These are phyloP conservation scores for Ennomos fuscantarius DNA, from an alignment of 2,888 invertebrate species.

Conservation along the genomic window DNA sequence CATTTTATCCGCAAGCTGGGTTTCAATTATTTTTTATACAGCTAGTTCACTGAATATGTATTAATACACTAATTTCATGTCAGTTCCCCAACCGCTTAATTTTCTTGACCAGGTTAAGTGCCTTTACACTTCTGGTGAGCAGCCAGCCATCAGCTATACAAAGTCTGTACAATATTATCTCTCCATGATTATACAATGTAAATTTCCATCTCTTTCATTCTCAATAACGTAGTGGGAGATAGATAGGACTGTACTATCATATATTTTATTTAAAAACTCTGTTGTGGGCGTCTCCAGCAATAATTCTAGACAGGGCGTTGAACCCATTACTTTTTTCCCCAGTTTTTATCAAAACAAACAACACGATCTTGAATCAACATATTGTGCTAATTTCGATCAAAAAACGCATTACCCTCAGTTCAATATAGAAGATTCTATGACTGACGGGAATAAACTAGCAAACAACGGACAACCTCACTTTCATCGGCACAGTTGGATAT, in stretches of 20 bases:
- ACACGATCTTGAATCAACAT: background rate
- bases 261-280: background rate
- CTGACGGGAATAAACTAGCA: no score
- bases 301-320: slow-evolving; percentile 7
- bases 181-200: no score
- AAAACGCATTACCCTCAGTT: slow-evolving; percentile 3
- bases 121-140: no score
- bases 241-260: background rate
- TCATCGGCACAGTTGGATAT: background rate
- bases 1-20: no score
- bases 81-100: no score
- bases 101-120: no score
- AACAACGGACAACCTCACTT: background rate
- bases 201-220: background rate
- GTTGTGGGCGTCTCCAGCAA: slow-evolving; percentile 1
- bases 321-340: slow-evolving; percentile 13
- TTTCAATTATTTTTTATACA: no score
- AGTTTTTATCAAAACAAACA: slow-evolving; percentile 4
- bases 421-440: background rate
- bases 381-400: background rate
- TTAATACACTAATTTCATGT: no score
- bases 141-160: no score
- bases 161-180: no score
- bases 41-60: no score
- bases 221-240: background rate